Percentiles rank a stretch among this genome's conserved stretches.
Conservation (phyloP, 2,888 invertebrate genomes). For the Drosophila cognata region DNA sequence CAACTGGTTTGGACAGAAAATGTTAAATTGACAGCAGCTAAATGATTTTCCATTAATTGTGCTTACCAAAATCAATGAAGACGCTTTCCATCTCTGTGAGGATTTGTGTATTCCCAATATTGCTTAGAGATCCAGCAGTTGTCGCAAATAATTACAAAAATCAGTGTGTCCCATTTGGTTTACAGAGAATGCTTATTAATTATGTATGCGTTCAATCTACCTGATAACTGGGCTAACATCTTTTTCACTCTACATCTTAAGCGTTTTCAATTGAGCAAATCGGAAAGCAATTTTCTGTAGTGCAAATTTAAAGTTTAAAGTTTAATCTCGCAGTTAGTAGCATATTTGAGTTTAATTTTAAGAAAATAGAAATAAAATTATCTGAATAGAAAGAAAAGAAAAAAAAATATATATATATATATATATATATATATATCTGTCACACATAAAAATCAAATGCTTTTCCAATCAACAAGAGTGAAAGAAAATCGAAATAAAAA, state of each 20-base stretch:
- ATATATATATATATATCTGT: not conserved
- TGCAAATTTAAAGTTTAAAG: not conserved
- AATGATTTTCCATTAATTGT: conserved; percentile 39
- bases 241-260: not conserved
- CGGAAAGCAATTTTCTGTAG: not conserved
- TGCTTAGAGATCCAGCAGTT: no score
- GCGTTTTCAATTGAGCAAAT: not conserved
- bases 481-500: not conserved
- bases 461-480: not conserved
- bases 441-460: not conserved
- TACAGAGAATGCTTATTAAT: not conserved
- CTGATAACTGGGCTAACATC: not conserved
- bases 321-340: not conserved
- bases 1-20: not conserved
- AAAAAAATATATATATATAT: not conserved
- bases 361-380: not conserved
- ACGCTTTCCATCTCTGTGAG: not conserved
- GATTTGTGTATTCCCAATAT: not conserved
- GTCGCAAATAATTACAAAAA: not conserved
- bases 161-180: not conserved
- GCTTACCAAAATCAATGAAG: not conserved
- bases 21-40: conserved; percentile 37
- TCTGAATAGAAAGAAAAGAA: not conserved
- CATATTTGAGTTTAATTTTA: not conserved
- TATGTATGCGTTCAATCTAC: not conserved